Conservation (phyloP, 2,797 vertebrate species). For the Erethizon dorsatum region DNA sequence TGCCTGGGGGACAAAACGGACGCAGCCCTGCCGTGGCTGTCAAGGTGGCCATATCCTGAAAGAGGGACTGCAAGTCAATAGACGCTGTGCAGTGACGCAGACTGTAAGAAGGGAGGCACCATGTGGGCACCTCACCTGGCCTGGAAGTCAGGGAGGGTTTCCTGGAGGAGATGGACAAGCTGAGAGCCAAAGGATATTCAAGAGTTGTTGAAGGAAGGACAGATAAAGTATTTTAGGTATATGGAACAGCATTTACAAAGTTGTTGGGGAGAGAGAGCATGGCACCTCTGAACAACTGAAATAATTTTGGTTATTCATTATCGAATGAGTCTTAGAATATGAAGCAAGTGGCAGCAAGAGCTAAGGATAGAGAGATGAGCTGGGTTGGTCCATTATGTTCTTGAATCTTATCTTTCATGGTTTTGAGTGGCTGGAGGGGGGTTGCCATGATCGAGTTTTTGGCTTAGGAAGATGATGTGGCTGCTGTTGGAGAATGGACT, state of each 20-base stretch:
- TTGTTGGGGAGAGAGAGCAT: background rate
- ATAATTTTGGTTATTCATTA: background rate
- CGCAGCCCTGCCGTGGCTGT: background rate
- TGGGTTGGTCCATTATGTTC: background rate
- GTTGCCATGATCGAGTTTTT: background rate
- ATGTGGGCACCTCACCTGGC: background rate
- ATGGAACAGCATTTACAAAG: background rate
- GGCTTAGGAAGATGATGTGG: background rate
- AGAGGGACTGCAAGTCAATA: background rate
- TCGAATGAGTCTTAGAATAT: background rate
- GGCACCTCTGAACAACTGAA: background rate
- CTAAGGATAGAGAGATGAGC: background rate
- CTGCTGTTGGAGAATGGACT: background rate
- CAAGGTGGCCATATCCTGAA: background rate
- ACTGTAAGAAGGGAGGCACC: background rate
- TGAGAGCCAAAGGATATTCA: background rate
- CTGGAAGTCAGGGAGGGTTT: constrained; percentile 27
- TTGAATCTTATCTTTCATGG: background rate
- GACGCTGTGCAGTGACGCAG: background rate
- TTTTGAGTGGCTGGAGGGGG: background rate
- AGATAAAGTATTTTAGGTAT: background rate
- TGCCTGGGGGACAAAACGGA: background rate
- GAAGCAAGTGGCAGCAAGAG: background rate
- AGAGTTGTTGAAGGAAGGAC: background rate
- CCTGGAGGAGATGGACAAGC: background rate